These are phyloP conservation scores for Sinelater perroti DNA, from an alignment of 2,888 invertebrate genomes.

Conservation along the genomic window DNA sequence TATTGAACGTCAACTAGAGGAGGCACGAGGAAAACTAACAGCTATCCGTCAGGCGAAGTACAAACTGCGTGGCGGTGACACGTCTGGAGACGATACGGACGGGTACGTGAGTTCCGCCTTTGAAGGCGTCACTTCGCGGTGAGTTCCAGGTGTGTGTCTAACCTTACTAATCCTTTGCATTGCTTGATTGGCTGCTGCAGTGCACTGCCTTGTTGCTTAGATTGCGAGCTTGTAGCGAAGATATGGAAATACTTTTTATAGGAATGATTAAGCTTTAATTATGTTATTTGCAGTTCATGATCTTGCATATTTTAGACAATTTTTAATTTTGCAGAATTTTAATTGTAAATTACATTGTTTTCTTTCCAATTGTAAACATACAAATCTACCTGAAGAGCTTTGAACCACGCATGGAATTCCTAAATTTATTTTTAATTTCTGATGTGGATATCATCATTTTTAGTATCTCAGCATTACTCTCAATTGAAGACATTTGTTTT, in stretches of 20 bases:
- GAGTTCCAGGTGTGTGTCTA: constrained; percentile 59
- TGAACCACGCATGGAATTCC: too few species aligned
- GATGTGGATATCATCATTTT: too few species aligned
- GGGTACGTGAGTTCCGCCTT: constrained; percentile 59
- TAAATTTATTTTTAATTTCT: too few species aligned
- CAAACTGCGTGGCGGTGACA: constrained; percentile 72
- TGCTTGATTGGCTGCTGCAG: constrained; percentile 20
- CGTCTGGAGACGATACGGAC: constrained; percentile 74
- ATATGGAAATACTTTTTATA: too few species aligned
- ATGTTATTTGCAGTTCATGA: too few species aligned
- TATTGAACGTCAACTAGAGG: constrained; percentile 93
- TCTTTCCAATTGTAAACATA: background rate
- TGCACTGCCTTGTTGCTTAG: constrained; percentile 17
- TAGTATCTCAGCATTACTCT: too few species aligned
- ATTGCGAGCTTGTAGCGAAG: too few species aligned
- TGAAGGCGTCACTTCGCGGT: constrained; percentile 59
- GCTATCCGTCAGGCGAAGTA: constrained; percentile 95
- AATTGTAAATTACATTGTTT: background rate
- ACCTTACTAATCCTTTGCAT: constrained; percentile 49
- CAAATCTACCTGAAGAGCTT: constrained; percentile 1
- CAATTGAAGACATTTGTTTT: too few species aligned
- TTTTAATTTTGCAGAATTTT: background rate
- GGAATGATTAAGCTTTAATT: too few species aligned
- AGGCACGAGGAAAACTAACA: constrained; percentile 88
- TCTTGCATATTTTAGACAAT: background rate